Conservation (phyloP, 2,888 invertebrate genomes). For the Mesorhabditis belari region DNA sequence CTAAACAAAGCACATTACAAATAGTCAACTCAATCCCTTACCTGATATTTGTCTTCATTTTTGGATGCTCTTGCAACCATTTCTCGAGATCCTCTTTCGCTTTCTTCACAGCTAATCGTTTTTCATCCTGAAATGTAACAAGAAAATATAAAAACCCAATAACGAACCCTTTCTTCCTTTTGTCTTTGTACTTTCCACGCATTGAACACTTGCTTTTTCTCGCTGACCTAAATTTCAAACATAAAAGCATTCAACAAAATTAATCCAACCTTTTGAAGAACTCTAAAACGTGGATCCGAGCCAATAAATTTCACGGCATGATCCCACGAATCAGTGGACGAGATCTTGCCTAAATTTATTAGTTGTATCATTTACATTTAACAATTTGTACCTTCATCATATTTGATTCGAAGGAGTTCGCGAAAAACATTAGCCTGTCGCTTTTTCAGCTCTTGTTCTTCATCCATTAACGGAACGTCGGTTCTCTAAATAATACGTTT, state of each 20-base stretch:
- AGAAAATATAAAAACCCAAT: constrained; percentile 1
- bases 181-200: constrained; percentile 94
- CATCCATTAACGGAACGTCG: constrained; percentile 69
- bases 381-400: constrained; percentile 50
- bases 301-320: constrained; percentile 90
- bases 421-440: constrained; percentile 83
- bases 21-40: not conserved
- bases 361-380: too few relatives aligned
- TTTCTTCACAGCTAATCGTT: constrained; percentile 78
- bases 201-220: constrained; percentile 97
- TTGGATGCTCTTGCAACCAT: constrained; percentile 75
- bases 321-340: constrained; percentile 71
- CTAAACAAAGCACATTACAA: not conserved
- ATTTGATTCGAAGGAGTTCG: constrained; percentile 82
- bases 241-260: not conserved
- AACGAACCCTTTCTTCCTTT: constrained; percentile 77
- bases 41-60: constrained; percentile 56
- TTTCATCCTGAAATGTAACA: constrained; percentile 67
- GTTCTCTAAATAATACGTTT: constrained; percentile 6
- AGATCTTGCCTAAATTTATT: constrained; percentile 16
- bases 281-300: constrained; percentile 77
- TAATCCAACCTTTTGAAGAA: constrained; percentile 71
- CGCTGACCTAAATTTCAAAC: constrained; percentile 61
- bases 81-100: constrained; percentile 92
- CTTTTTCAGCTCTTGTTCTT: constrained; percentile 66